These are phyloP conservation scores for Sus scrofa DNA, from an alignment of 2,113 vertebrate species.

Conservation along the genomic window DNA sequence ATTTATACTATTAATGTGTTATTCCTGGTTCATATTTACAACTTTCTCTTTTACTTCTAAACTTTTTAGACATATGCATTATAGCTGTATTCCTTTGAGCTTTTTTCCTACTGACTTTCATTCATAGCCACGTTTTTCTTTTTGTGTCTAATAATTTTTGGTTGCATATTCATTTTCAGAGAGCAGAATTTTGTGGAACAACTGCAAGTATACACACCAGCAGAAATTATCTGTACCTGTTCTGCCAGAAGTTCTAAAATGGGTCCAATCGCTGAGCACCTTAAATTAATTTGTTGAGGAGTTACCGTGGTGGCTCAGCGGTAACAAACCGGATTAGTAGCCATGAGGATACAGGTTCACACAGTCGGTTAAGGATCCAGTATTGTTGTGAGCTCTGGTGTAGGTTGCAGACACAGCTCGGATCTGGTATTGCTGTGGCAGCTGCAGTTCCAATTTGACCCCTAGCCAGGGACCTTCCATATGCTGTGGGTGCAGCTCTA, in stretches of 20 bases:
- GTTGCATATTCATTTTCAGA: background rate
- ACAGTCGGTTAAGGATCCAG: too few relatives aligned
- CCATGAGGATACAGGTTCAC: too few relatives aligned
- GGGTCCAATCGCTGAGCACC: background rate
- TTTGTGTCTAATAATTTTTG: background rate
- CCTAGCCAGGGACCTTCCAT: too few relatives aligned
- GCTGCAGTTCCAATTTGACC: too few relatives aligned
- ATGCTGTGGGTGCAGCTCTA: too few relatives aligned
- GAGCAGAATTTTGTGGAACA: background rate
- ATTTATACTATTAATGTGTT: background rate
- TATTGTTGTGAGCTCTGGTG: too few relatives aligned
- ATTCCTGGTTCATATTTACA: background rate
- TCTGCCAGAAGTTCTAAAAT: background rate
- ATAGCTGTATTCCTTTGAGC: background rate
- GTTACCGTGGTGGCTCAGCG: too few relatives aligned
- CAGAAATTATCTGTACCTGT: background rate
- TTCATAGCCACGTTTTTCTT: background rate
- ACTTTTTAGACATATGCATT: background rate
- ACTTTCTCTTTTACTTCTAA: background rate
- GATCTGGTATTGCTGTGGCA: too few relatives aligned
- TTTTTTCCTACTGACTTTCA: background rate
- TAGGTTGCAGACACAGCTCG: too few relatives aligned
- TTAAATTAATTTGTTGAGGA: background rate
- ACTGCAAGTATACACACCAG: rapidly evolving
- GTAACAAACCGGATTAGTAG: too few relatives aligned